Conservation (phyloP, 2,797 vertebrate genomes). For the Manis crassicaudata region DNA sequence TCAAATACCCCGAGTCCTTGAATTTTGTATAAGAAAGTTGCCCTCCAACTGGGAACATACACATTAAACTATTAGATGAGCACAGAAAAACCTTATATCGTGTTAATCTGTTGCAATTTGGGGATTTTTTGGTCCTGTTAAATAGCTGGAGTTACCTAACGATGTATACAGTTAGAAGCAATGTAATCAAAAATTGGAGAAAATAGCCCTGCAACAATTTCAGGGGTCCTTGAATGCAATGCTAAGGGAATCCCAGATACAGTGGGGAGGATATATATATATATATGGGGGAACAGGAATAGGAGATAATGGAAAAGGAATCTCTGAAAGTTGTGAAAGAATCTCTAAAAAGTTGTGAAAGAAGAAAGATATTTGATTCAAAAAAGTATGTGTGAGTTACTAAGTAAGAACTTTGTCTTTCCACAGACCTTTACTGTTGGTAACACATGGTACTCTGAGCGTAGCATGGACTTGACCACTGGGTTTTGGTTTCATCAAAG, state of each 20-base stretch:
- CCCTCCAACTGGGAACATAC: not conserved
- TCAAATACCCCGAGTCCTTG: not conserved
- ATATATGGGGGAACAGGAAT: not conserved
- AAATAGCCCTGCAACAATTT: not conserved
- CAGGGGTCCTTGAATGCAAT: not conserved
- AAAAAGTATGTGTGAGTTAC: not conserved
- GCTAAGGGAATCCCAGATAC: not conserved
- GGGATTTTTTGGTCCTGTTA: not conserved
- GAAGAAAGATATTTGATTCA: not conserved
- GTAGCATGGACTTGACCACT: not conserved
- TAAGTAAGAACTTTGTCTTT: not conserved
- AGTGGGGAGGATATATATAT: not conserved
- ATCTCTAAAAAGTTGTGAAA: conserved; percentile 10
- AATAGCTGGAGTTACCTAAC: conserved; percentile 1
- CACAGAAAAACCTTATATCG: not conserved
- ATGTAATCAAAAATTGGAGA: not conserved
- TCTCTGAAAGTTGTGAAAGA: not conserved
- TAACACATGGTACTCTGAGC: not conserved
- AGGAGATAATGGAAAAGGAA: not conserved
- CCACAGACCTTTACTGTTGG: not conserved
- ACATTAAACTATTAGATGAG: not conserved
- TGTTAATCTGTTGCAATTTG: not conserved
- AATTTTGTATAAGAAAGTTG: not conserved
- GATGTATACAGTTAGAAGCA: not conserved
- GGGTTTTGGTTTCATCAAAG: not conserved